A percentile compares a stretch with the other conserved stretches of the same genome.
Conservation (phyloP, 2,797 vertebrate genomes). For the Anabas testudineus region DNA sequence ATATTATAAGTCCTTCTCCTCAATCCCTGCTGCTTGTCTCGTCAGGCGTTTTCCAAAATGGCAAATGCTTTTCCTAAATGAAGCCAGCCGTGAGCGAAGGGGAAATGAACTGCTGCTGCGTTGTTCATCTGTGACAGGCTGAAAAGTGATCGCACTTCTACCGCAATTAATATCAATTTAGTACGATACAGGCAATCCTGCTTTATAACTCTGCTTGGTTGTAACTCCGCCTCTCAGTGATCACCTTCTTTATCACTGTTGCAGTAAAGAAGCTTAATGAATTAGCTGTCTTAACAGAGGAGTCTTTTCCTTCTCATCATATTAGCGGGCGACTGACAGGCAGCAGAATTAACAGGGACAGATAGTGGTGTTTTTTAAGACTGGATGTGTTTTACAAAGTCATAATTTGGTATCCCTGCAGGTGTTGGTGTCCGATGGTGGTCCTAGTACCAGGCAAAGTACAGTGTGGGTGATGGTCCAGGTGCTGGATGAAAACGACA, state of each 20-base stretch:
- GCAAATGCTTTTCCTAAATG: constrained; percentile 43
- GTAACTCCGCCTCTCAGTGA: constrained; percentile 1
- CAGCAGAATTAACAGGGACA: constrained; percentile 31
- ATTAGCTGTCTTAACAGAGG: constrained; percentile 73
- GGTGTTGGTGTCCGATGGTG: constrained; percentile 93
- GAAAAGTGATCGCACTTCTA: constrained; percentile 11
- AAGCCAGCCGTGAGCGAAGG: constrained; percentile 20
- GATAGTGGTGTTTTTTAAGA: not conserved
- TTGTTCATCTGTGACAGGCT: constrained; percentile 21
- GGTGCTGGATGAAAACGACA: constrained; percentile 96
- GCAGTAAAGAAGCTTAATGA: constrained; percentile 64
- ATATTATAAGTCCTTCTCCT: constrained; percentile 1
- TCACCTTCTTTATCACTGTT: constrained; percentile 25
- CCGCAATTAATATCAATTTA: constrained; percentile 8
- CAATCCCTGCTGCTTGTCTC: constrained; percentile 9
- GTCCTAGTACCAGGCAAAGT: constrained; percentile 88
- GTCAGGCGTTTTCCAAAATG: constrained; percentile 35
- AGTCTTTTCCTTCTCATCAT: constrained; percentile 3
- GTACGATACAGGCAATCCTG: not conserved
- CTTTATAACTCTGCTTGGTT: not conserved
- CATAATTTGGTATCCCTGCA: constrained; percentile 56
- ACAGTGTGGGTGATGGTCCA: constrained; percentile 94
- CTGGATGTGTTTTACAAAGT: too few relatives aligned
- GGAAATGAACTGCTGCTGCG: constrained; percentile 15
- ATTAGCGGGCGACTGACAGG: constrained; percentile 7